Base-by-base conservation (phyloP, 2,113 vertebrate species). In the Pollachius pollachius region DNA sequence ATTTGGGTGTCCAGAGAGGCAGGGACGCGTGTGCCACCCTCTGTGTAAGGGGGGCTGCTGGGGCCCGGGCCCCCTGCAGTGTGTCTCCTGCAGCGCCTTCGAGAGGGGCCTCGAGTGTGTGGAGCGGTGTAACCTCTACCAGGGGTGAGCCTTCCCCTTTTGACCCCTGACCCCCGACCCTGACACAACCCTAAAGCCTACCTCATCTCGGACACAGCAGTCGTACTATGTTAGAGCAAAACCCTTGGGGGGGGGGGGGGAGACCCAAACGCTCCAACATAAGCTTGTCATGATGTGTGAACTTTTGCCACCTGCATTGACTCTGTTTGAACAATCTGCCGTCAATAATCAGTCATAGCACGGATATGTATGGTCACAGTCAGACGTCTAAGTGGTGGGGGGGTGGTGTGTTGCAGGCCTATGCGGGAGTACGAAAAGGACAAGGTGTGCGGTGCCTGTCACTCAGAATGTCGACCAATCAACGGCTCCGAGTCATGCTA, bases 1-100 rank as follows among this genome's bases (percentile, higher is more conserved):
- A 23, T 62, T 19, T 72, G 15, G 37, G 19, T 69, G 48, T 57
- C 54, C 7, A 57, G 54, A 17, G 15, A 16, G 5, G 27, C 71
- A 94, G 61, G 92, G 87, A 7, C 85, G 76, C 18, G 69, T 92
- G 21, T 99, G 97, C 86, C 88, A 95, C 86, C 70, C 73, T 0
- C 89, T 96, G 71, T 99, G 97, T 0, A 72, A 90, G 63, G 92
- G 90, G 5, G 92, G 93, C 69, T 99, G 97, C 90, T 99, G 97
- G 97, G 97, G 97, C 0, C 94, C 93, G 0, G 97, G 95, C 2
- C 94, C 95, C 0, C 89, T 91, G 61, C 96, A 98, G 86, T 99
- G 97, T 52, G 86, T 94, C 30, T 81, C 91, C 65, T 99, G 97
- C 58, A 90, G 83, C 68, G 82, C 88, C 9, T 95, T 94, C 84